Evolutionary conservation across 2,888 invertebrate species (phyloP), one percentile per base, ranked within the genome.

Genomic region (Ethmia dodecea): DNA sequence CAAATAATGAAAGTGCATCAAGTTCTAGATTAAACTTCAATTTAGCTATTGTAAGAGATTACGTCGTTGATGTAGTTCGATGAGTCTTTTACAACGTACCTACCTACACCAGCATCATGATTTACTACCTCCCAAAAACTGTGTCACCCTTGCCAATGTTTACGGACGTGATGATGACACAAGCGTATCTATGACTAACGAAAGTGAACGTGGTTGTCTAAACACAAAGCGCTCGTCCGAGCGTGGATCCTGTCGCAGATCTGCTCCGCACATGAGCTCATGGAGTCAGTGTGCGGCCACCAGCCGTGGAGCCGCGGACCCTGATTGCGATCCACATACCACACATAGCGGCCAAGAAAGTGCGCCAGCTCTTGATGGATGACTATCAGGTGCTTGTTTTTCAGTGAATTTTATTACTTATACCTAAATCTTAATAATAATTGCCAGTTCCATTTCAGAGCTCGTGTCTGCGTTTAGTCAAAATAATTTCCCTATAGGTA

Each of bases 191-290:
- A n/a, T n/a, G 53, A 60, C 61, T 55, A 66, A 70, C 60, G 74
- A 84, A 79, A 83, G 76, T 71, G 73, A 77, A 66, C 56, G 65
- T 66, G 63, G 64, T 57, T 64, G 59, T 60, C 52, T 52, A 59
- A 56, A 51, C 50, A 83, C 79, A 84, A 81, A 72, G 71, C 41
- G 63, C 58, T 73, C 81, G 72, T 60, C 74, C 60, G 56, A 81
- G 60, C 84, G 69, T 77, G 53, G 42, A 65, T 86, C 84, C 84
- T 69, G 65, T 60, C 47, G 55, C 60, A 53, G 55, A 69, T 61
- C 43, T 45, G 27, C 13, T 26, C 32, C 15, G 20, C 33, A 10
- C 8, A 12, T 28, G 10, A 31, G 13, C 26, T 16, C 33, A 13
- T 9, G 26, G 10, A 10, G 15, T 24, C 14, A 13, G 10, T 20